Evolutionary conservation across 2,797 vertebrate species (phyloP).

Genomic region (Oreochromis grahami): DNA sequence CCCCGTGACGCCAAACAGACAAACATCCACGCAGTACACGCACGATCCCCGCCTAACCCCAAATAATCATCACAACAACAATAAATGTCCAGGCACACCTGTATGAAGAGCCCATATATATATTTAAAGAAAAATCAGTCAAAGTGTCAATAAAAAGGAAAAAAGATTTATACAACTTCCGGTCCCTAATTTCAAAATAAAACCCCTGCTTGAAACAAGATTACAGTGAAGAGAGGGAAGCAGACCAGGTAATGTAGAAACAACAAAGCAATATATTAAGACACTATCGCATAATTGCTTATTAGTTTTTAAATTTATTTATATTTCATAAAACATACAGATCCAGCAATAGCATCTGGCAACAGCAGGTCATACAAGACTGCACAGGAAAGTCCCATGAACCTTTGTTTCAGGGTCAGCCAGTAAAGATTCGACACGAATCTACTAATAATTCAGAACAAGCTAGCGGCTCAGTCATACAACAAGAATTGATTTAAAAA

Average conservation of each 20-base stretch:
- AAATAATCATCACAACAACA: not conserved
- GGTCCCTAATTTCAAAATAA: slow-evolving; percentile 62
- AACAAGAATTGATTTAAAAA: not conserved
- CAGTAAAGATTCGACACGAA: not conserved
- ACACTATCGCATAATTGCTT: not conserved
- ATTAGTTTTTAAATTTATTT: not conserved
- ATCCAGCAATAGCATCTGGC: not conserved
- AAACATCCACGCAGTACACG: not conserved
- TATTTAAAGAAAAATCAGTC: not conserved
- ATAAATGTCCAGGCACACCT: slow-evolving; percentile 52
- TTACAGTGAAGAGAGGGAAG: not conserved
- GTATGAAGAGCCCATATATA: slow-evolving; percentile 15
- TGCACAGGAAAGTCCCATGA: not conserved
- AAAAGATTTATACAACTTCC: slow-evolving; percentile 15
- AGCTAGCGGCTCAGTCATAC: not conserved
- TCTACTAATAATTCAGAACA: not conserved
- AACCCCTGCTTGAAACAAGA: not conserved
- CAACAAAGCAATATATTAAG: not conserved
- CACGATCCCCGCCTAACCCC: not conserved
- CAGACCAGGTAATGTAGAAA: not conserved
- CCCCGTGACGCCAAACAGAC: not conserved
- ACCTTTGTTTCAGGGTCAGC: not conserved
- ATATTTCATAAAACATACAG: not conserved
- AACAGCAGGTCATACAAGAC: not conserved
- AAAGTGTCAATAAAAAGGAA: not conserved